These are phyloP conservation scores for Scaptomyza cyrtandrae DNA, from an alignment of 2,888 invertebrate genomes.

Conservation along the genomic window DNA sequence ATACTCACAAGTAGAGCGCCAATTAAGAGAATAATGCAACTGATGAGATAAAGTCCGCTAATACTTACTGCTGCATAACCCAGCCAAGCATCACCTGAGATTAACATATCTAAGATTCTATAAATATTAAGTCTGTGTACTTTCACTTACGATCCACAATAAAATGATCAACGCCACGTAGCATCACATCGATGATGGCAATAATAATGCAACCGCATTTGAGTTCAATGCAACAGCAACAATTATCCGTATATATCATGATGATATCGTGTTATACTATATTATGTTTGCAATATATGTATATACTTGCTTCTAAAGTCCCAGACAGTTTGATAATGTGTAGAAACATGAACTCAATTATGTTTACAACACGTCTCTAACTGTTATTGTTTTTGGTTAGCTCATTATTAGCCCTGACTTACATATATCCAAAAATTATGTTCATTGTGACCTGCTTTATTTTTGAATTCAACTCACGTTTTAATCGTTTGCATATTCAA, in stretches of 20 bases:
- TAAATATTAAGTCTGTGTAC: background rate
- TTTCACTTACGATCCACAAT: slow-evolving; percentile 60
- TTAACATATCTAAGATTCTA: background rate
- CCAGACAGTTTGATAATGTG: slow-evolving; percentile 9
- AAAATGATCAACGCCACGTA: slow-evolving; percentile 62
- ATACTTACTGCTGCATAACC: slow-evolving; percentile 48
- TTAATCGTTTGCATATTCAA: slow-evolving; percentile 33
- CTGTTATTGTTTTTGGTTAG: background rate
- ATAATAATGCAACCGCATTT: slow-evolving; percentile 66
- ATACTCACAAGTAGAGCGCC: slow-evolving; percentile 54
- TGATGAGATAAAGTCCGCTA: slow-evolving; percentile 61
- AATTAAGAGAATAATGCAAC: slow-evolving; percentile 54
- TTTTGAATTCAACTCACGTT: slow-evolving; percentile 38
- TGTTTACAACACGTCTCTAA: slow-evolving; percentile 1
- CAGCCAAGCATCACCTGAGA: slow-evolving; percentile 42
- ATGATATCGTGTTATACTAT: slow-evolving; percentile 1
- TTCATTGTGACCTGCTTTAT: slow-evolving; percentile 24
- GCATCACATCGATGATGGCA: slow-evolving; percentile 57
- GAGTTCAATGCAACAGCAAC: slow-evolving; percentile 60
- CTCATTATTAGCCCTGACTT: slow-evolving; percentile 40
- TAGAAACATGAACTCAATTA: background rate
- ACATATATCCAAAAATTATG: slow-evolving; percentile 42
- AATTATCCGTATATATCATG: slow-evolving; percentile 65
- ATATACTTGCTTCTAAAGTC: background rate
- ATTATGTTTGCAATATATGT: background rate